These are phyloP conservation scores for Drosophila tropicalis DNA, from an alignment of 1,140 invertebrate species.

Conservation along the genomic window DNA sequence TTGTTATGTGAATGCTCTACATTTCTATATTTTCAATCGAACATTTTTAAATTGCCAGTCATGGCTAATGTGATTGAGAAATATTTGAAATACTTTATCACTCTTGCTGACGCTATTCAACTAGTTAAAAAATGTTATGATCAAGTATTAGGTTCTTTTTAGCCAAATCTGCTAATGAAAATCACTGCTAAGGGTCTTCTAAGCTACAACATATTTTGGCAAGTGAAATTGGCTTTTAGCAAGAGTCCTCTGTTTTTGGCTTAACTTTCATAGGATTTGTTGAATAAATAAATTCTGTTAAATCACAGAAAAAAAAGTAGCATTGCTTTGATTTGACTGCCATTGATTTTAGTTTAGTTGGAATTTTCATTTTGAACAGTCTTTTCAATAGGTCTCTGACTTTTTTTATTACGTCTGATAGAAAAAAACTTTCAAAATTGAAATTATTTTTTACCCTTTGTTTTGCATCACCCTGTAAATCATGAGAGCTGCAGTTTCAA, in stretches of 20 bases:
- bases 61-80: background rate
- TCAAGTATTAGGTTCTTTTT: too few species aligned
- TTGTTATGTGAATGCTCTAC: background rate
- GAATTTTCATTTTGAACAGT: background rate
- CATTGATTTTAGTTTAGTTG: background rate
- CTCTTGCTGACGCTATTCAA: too few species aligned
- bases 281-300: too few species aligned
- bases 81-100: too few species aligned
- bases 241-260: too few species aligned
- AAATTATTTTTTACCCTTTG: background rate
- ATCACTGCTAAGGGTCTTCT: too few species aligned
- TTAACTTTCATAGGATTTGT: too few species aligned
- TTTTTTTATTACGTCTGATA: background rate
- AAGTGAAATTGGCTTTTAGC: too few species aligned
- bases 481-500: conserved; percentile 53
- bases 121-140: too few species aligned
- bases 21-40: background rate
- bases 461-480: background rate
- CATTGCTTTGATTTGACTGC: background rate
- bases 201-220: too few species aligned
- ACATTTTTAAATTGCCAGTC: background rate
- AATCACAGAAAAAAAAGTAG: background rate
- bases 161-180: too few species aligned
- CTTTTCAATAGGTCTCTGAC: background rate
- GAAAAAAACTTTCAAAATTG: background rate